Conservation (phyloP, 2,113 vertebrate species). For the Alethe diademata region DNA sequence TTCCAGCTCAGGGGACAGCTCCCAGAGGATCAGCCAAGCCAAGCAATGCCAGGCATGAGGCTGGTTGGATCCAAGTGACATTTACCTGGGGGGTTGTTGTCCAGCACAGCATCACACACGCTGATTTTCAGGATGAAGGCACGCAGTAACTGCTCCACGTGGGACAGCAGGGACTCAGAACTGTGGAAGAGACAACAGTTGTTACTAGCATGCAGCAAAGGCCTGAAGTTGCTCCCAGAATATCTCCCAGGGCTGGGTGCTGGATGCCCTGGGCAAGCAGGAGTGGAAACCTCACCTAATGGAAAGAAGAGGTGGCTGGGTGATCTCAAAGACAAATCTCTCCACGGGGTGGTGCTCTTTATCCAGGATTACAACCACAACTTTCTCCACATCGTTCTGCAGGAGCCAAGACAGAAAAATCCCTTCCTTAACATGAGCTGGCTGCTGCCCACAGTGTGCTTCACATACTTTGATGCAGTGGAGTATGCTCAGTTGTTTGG, state of each 20-base stretch:
- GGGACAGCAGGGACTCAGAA: conserved; percentile 90
- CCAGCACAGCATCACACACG: conserved; percentile 94
- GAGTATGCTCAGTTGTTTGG: background rate
- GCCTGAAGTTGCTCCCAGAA: background rate
- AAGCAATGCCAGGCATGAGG: fast-evolving
- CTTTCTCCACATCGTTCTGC: conserved; percentile 97
- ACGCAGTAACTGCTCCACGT: conserved; percentile 92
- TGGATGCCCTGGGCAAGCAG: background rate
- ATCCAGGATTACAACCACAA: conserved; percentile 96
- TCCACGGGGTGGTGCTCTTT: conserved; percentile 98
- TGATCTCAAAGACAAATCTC: conserved; percentile 98
- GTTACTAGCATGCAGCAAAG: background rate
- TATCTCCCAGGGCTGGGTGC: background rate
- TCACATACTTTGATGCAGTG: background rate
- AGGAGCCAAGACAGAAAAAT: background rate
- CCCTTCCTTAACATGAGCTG: background rate
- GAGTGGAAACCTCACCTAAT: conserved; percentile 79
- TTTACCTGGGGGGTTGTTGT: conserved; percentile 93
- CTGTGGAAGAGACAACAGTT: conserved; percentile 61
- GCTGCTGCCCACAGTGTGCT: background rate
- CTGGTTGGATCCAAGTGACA: background rate
- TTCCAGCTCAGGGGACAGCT: background rate
- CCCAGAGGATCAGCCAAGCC: background rate
- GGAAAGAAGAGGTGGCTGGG: conserved; percentile 90
- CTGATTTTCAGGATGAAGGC: conserved; percentile 98